phyloP scores from a whole-genome alignment of 1,140 invertebrate genomes.

The Oppia nitens region DNA sequence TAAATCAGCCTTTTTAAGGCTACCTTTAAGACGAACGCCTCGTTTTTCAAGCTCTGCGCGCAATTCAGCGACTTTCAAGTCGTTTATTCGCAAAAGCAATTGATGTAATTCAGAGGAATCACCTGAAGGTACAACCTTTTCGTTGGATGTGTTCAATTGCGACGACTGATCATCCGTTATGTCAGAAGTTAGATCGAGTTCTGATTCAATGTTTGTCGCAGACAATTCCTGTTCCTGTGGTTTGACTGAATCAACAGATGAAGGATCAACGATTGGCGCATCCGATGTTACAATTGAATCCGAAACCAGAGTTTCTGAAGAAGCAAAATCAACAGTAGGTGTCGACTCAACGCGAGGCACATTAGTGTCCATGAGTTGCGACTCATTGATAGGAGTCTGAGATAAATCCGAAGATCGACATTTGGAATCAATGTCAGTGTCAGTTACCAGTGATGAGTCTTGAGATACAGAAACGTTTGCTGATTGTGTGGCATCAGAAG shows the following conservation, averaged over 20 bases:
- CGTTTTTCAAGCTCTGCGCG: slow-evolving; percentile 7
- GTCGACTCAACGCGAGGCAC: not conserved
- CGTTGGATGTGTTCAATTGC: not conserved
- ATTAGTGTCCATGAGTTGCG: not conserved
- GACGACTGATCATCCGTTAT: not conserved
- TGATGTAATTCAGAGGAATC: not conserved
- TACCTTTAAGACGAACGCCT: not conserved
- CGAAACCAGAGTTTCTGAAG: not conserved
- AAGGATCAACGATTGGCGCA: not conserved
- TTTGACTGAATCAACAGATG: not conserved
- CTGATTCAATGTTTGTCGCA: not conserved
- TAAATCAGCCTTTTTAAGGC: slow-evolving; percentile 10
- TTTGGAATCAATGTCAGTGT: too few relatives aligned
- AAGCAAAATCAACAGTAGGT: not conserved
- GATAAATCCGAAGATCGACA: not conserved
- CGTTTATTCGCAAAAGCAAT: not conserved
- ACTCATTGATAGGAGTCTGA: not conserved
- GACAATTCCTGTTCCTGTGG: not conserved
- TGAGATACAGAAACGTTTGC: not conserved
- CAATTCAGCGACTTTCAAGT: slow-evolving; percentile 12
- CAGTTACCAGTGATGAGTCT: not conserved
- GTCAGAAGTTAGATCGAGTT: not conserved
- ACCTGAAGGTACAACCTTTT: not conserved
- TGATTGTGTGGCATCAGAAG: not conserved
- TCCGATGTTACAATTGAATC: not conserved